Base-by-base conservation (phyloP, 2,113 vertebrate genomes). In the Gadus chalcogrammus region DNA sequence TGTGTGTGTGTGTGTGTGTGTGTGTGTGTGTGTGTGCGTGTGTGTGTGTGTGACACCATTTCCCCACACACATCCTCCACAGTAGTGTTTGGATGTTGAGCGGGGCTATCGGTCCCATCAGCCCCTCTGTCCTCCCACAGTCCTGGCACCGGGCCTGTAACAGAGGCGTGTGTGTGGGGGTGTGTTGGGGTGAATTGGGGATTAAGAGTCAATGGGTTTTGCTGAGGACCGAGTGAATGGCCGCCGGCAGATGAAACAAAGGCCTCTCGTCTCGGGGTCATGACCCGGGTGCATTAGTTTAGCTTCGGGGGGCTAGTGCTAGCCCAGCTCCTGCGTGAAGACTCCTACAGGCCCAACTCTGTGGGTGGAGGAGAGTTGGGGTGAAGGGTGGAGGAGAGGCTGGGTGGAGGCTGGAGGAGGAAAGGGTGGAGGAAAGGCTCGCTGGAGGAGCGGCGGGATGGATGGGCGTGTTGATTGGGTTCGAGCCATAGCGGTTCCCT, bases 191-290 rank as follows among this genome's bases (percentile, higher is more conserved):
- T 58, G 18, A 17, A 48, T 38, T 60, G 62, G 7, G 18, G 5
- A 60, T 7, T 64, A 22, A 20, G 55, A 67, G 69, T 70, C 64
- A 67, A 31, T 17, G 8, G 16, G 60, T 20, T 68, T 62, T 65
- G 17, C 20, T 61, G 68, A 66, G 9, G 31, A 35, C 20, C 58
- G 42, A 35, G 24, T n/a, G 63, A 65, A 31, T 74, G 70, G 76
- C 69, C 12, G 38, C 38, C 8, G 7, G 12, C 61, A 62, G 22
- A 17, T 64, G 63, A 5, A 6, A 65, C 61, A 9, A 22, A 72
- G 53, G 28, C 55, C 38, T 74, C 31, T 53, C 63, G 16, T 73
- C 65, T 17, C 11, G 59, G 59, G 52, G 13, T 18, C 62, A 67
- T 62, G n/a, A 73, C 61, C 61, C 22, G 18, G 42, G 6, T 11